A percentile compares a stretch with the other conserved stretches of the same genome.
These are phyloP conservation scores for Ariopsis seemanni DNA, from an alignment of 2,113 vertebrate species.

Conservation along the genomic window DNA sequence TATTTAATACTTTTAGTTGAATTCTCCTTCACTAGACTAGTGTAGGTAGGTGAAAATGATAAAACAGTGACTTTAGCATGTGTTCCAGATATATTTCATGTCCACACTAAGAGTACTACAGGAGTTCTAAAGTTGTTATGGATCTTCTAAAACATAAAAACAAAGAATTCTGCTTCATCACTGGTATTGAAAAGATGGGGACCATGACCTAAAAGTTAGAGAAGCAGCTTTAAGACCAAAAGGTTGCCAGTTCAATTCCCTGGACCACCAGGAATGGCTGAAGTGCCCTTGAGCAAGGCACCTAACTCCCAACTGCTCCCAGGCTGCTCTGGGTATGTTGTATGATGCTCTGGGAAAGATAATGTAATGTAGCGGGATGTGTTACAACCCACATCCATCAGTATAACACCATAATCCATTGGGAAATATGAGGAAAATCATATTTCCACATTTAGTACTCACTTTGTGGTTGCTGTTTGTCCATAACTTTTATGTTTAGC, in stretches of 20 bases:
- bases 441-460: not conserved
- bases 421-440: not conserved
- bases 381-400: conserved; percentile 2
- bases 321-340: too few species aligned
- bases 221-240: too few species aligned
- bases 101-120: not conserved
- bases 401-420: not conserved
- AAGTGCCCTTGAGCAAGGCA: too few species aligned
- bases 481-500: not conserved
- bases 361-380: too few species aligned
- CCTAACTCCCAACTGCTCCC: too few species aligned
- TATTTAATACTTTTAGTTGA: not conserved
- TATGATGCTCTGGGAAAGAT: too few species aligned
- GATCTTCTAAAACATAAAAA: not conserved
- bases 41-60: not conserved
- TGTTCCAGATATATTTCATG: not conserved
- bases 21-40: not conserved
- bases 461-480: not conserved
- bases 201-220: too few species aligned
- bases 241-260: too few species aligned
- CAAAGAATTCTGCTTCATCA: not conserved
- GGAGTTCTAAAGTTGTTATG: not conserved
- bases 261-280: too few species aligned
- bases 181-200: not conserved
- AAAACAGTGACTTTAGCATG: not conserved